A percentile compares a stretch with the other conserved stretches of the same genome.
Conservation (phyloP, 2,113 vertebrate genomes). For the Elachura formosa region DNA sequence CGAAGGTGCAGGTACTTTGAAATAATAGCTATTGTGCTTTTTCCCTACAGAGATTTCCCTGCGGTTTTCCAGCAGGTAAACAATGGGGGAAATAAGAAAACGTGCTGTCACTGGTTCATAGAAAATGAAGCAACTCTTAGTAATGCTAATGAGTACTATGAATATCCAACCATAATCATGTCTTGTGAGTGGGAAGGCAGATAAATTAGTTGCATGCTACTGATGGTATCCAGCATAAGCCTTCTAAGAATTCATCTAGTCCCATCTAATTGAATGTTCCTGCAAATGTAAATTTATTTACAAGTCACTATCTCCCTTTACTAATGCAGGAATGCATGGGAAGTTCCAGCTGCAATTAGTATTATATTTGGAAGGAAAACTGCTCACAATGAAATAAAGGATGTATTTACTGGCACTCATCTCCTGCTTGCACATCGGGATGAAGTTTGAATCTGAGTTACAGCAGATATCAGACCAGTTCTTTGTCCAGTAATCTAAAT, state of each 20-base stretch:
- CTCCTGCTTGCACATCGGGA: background rate
- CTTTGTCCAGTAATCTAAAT: background rate
- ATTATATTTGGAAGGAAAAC: background rate
- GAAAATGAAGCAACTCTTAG: background rate
- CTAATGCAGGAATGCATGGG: background rate
- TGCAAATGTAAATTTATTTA: background rate
- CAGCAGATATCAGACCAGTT: background rate
- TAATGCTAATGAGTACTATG: background rate
- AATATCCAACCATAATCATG: background rate
- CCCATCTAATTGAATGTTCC: background rate
- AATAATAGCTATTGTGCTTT: background rate
- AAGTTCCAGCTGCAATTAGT: background rate
- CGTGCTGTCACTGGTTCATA: background rate
- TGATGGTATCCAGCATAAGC: background rate
- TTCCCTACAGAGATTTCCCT: background rate
- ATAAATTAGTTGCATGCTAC: background rate
- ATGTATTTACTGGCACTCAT: background rate
- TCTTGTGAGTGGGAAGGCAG: background rate
- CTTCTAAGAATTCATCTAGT: background rate
- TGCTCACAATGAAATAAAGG: background rate
- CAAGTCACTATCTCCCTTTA: background rate
- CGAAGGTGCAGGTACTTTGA: background rate
- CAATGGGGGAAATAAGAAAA: background rate
- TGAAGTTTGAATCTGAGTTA: background rate
- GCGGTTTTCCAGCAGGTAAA: background rate